A percentile compares a stretch with the other conserved stretches of the same genome.
phyloP scores from a whole-genome alignment of 2,888 invertebrate genomes.

The Parapristionchus giblindavisi region DNA sequence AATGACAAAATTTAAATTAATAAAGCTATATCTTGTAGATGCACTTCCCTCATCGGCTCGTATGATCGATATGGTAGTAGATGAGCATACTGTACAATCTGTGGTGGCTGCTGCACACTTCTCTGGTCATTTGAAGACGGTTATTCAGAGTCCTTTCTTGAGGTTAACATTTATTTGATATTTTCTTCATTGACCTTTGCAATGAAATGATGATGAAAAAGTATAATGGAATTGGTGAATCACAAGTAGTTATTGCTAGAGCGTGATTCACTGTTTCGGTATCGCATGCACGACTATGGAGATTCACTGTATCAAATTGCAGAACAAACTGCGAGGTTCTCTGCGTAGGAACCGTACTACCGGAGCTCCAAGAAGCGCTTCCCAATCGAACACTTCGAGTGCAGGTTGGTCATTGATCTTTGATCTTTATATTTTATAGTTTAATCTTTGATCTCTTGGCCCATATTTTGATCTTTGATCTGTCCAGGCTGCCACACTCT shows the following conservation, averaged over 20 bases:
- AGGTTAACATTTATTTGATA: neutral
- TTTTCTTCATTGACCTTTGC: neutral
- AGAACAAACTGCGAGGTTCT: constrained; percentile 63
- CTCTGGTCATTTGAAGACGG: constrained; percentile 61
- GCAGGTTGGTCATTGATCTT: constrained; percentile 42
- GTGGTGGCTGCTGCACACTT: constrained; percentile 65
- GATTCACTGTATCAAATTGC: neutral
- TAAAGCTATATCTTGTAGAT: constrained; percentile 45
- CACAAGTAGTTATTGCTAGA: no score
- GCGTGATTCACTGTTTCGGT: no score
- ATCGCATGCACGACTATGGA: no score
- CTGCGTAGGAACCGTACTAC: constrained; percentile 65
- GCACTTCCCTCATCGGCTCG: constrained; percentile 50
- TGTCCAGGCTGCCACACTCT: constrained; percentile 56
- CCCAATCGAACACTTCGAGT: constrained; percentile 57
- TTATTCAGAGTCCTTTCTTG: constrained; percentile 61
- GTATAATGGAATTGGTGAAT: no score
- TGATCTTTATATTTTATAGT: neutral
- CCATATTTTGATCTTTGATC: no score
- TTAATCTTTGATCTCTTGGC: no score
- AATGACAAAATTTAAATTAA: no score
- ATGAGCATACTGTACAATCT: constrained; percentile 64
- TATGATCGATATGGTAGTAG: constrained; percentile 65
- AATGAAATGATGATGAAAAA: no score
- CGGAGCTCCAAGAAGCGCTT: constrained; percentile 55